Conservation (phyloP, 1,140 invertebrate species). For the Ooceraea biroi region DNA sequence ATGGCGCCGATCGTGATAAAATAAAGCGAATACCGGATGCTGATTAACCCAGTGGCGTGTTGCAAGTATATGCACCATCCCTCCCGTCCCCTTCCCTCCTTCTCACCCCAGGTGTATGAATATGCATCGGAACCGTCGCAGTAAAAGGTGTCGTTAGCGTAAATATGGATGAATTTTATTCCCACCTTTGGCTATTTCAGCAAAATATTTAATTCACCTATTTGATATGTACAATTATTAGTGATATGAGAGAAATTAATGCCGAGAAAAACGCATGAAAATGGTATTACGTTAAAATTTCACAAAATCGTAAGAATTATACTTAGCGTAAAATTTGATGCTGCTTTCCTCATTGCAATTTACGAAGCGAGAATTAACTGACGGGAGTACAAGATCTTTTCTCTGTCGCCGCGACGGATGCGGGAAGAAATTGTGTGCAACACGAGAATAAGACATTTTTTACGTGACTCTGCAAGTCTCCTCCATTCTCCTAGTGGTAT, state of each 20-base stretch:
- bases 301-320: too few relatives aligned
- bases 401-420: too few relatives aligned
- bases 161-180: slow-evolving; percentile 27
- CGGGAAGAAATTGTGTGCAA: not conserved
- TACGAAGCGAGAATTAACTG: too few relatives aligned
- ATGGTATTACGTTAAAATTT: slow-evolving; percentile 4
- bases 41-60: slow-evolving; percentile 9
- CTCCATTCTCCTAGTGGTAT: not conserved
- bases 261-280: not conserved
- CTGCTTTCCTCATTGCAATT: too few relatives aligned
- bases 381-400: too few relatives aligned
- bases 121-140: not conserved
- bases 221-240: slow-evolving; percentile 18
- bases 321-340: too few relatives aligned
- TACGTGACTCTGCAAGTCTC: not conserved
- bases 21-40: slow-evolving; percentile 22
- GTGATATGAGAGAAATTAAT: slow-evolving; percentile 31
- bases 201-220: slow-evolving; percentile 15
- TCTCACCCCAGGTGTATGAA: slow-evolving; percentile 10
- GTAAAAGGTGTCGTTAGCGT: slow-evolving; percentile 4
- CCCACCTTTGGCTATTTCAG: not conserved
- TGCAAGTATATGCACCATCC: not conserved
- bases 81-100: too few relatives aligned
- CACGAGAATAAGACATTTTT: not conserved
- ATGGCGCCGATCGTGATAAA: not conserved